A percentile compares a stretch with the other conserved stretches of the same genome.
Evolutionary conservation across 2,797 vertebrate genomes (phyloP).

Genomic region (Geotrypetes seraphini): DNA sequence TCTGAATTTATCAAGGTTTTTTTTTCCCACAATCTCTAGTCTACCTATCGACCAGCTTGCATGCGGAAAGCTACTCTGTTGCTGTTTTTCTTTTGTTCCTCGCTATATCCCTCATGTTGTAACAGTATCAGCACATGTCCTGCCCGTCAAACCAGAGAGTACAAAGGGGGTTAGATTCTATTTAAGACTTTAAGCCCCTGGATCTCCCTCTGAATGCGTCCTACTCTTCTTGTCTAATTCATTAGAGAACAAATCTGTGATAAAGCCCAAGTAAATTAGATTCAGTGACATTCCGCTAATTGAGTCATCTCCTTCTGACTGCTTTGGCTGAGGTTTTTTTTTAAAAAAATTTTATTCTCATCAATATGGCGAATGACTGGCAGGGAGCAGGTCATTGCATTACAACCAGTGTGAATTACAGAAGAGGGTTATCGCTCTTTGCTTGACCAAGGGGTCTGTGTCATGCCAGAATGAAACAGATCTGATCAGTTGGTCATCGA

Average conservation of each 20-base stretch:
- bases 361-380: constrained; percentile 76
- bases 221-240: constrained; percentile 41
- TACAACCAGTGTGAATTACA: constrained; percentile 1
- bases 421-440: constrained; percentile 18
- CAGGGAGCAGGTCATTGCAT: constrained; percentile 27
- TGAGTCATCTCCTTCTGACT: constrained; percentile 77
- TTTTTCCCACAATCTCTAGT: no score
- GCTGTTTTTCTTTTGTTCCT: background rate
- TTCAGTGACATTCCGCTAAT: constrained; percentile 87
- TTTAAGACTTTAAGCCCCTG: constrained; percentile 36
- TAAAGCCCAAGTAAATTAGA: constrained; percentile 83
- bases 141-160: background rate
- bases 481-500: constrained; percentile 4
- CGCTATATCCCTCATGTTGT: background rate
- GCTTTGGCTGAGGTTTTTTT: constrained; percentile 70
- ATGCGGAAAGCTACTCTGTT: background rate
- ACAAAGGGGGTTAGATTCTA: constrained; percentile 11
- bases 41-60: background rate
- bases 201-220: constrained; percentile 44
- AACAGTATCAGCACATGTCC: background rate
- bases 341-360: constrained; percentile 95
- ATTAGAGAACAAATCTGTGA: constrained; percentile 63
- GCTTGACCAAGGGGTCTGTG: constrained; percentile 16
- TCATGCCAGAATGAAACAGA: constrained; percentile 15
- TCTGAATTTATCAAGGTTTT: no score